These are phyloP conservation scores for Otus sunia DNA, from an alignment of 2,113 vertebrate genomes.

Conservation along the genomic window DNA sequence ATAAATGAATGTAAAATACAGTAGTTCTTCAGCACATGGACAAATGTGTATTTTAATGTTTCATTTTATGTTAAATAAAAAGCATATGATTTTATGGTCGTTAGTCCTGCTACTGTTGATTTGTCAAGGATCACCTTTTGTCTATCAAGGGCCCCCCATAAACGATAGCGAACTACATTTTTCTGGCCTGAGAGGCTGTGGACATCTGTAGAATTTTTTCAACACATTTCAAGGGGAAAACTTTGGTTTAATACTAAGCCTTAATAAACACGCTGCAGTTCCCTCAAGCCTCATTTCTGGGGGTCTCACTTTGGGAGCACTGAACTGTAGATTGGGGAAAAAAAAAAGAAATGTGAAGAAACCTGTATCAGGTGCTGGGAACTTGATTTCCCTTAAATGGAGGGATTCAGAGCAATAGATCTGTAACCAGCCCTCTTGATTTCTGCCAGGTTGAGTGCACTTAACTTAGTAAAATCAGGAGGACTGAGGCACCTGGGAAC, in stretches of 20 bases:
- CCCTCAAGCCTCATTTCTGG: neutral
- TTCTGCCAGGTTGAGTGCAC: neutral
- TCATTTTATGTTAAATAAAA: constrained; percentile 74
- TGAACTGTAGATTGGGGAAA: neutral
- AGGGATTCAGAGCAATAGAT: neutral
- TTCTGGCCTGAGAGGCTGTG: neutral
- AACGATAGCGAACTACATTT: fast-evolving
- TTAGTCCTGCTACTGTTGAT: neutral
- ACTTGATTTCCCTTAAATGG: neutral
- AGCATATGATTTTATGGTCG: constrained; percentile 29
- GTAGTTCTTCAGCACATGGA: constrained; percentile 81
- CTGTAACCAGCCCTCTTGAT: neutral
- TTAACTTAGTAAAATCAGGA: fast-evolving
- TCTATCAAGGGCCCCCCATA: neutral
- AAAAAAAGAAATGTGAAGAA: neutral
- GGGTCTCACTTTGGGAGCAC: too few relatives aligned
- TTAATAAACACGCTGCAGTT: neutral
- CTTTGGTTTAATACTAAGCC: neutral
- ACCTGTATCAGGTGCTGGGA: fast-evolving
- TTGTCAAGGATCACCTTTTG: neutral
- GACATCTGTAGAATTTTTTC: fast-evolving
- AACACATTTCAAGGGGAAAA: neutral
- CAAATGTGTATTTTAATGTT: constrained; percentile 76
- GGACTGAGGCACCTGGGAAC: neutral
- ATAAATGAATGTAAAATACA: constrained; percentile 78